A percentile compares a stretch with the other conserved stretches of the same genome.
These are phyloP conservation scores for Podarcis cretensis DNA, from an alignment of 2,113 vertebrate genomes.

Conservation along the genomic window DNA sequence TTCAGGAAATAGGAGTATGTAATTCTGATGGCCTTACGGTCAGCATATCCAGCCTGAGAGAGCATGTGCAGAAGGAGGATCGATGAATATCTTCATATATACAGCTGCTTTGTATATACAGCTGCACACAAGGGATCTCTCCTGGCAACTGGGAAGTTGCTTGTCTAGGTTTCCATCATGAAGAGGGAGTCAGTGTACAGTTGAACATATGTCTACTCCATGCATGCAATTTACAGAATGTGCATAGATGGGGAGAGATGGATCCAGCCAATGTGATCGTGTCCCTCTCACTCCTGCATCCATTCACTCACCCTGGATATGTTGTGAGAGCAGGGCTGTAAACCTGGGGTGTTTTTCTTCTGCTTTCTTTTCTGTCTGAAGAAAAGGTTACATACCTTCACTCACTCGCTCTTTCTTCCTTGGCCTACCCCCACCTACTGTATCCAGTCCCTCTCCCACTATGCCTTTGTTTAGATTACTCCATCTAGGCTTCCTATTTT, in stretches of 20 bases:
- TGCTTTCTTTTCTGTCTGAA: no score
- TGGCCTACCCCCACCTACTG: no score
- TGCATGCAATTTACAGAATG: background rate
- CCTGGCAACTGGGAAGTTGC: background rate
- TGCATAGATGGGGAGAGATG: no score
- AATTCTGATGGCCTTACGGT: background rate
- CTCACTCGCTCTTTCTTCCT: no score
- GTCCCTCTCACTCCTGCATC: no score
- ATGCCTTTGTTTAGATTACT: background rate
- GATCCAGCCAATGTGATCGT: background rate
- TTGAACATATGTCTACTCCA: background rate
- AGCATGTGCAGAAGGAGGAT: background rate
- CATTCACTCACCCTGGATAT: background rate
- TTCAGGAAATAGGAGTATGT: background rate
- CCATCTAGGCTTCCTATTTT: background rate
- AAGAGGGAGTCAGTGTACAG: background rate
- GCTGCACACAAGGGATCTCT: background rate
- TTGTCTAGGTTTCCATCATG: background rate
- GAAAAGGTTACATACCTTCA: background rate
- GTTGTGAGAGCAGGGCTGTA: background rate
- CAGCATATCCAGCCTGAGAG: background rate
- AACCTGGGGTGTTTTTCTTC: background rate
- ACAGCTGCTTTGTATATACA: background rate
- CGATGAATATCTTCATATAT: background rate
- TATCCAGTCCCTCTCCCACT: no score